Evolutionary conservation across 2,888 invertebrate species (phyloP), one percentile per base, ranked within the genome.

Genomic region (Pseudolycoriella hygida): DNA sequence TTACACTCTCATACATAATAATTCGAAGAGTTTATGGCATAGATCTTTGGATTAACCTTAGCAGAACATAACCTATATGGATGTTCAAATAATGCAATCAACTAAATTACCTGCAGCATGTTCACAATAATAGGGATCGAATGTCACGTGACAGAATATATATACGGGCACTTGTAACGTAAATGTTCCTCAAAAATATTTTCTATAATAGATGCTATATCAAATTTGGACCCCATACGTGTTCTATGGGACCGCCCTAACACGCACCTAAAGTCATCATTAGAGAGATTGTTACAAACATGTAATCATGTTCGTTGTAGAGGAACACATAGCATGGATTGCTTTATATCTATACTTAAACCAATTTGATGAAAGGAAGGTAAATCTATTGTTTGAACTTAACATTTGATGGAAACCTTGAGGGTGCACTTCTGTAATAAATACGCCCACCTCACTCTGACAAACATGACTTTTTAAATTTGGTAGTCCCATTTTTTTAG

Each of bases 111-210:
- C 44, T 44, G 44, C 20, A 40, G 17, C 44, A 17, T 44, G 44
- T 44, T 40, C 44, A 44, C 40, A 44, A 40, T 44, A 40, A 44
- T 40, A 44, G 44, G 44, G 44, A 44, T 44, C 44, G 44, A 44
- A 44, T 44, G 44, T 44, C 44, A 44, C 39, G 44, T 18, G 40
- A 44, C 34, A 34, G 25, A 25, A 25, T 25, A 25, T 25, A 34
- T 34, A 34, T 34, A 14, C n/a, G 34, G 12, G 34, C 15, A 14
- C 34, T 34, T 14, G n/a, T 34, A 14, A 34, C 15, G 34, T 34
- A 25, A 25, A 25, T 25, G 25, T 25, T 25, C 25, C 25, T 25
- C 25, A 8, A 25, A n/a, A 25, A 25, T 25, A 25, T 25, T 25
- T 25, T 25, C 4, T 25, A 25, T 25, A 4, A 25, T 25, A 25